Evolutionary conservation across 1,140 invertebrate genomes (phyloP).

Genomic region (Drosophila pandora): DNA sequence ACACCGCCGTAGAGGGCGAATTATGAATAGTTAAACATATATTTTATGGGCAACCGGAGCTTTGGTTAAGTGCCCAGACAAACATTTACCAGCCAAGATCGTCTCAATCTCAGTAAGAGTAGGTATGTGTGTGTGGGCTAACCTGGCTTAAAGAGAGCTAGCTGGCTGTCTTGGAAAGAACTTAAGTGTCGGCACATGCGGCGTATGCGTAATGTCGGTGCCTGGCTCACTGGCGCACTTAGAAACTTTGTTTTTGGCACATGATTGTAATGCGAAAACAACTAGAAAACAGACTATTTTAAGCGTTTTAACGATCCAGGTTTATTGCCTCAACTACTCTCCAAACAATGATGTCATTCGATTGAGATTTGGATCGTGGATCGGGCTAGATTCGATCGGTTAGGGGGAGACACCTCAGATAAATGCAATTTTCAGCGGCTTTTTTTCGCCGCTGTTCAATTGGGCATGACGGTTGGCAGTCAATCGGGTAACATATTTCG

Average conservation of each 20-base stretch:
- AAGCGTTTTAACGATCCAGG: constrained; percentile 54
- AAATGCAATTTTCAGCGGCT: constrained; percentile 34
- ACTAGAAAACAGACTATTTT: constrained; percentile 42
- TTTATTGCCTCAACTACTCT: constrained; percentile 25
- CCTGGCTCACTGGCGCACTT: constrained; percentile 30
- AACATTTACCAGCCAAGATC: constrained; percentile 54
- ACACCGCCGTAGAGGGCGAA: constrained; percentile 28
- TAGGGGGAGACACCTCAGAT: neutral
- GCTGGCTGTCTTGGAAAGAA: constrained; percentile 50
- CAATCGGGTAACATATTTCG: constrained; percentile 21
- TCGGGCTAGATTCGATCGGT: neutral
- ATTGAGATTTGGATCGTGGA: constrained; percentile 4
- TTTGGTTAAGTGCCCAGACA: constrained; percentile 62
- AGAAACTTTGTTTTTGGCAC: constrained; percentile 39
- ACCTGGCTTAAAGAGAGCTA: constrained; percentile 32
- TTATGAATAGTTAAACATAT: constrained; percentile 59
- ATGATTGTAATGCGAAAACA: constrained; percentile 65
- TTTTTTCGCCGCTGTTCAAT: constrained; percentile 44
- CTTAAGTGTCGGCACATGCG: constrained; percentile 73
- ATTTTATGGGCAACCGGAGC: constrained; percentile 53
- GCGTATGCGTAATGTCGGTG: constrained; percentile 65
- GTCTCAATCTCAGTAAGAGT: constrained; percentile 4
- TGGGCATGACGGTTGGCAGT: constrained; percentile 49
- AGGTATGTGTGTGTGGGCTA: constrained; percentile 55
- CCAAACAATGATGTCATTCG: constrained; percentile 64